Conservation (phyloP, 2,888 invertebrate species). For the Periphyllus acericola region DNA sequence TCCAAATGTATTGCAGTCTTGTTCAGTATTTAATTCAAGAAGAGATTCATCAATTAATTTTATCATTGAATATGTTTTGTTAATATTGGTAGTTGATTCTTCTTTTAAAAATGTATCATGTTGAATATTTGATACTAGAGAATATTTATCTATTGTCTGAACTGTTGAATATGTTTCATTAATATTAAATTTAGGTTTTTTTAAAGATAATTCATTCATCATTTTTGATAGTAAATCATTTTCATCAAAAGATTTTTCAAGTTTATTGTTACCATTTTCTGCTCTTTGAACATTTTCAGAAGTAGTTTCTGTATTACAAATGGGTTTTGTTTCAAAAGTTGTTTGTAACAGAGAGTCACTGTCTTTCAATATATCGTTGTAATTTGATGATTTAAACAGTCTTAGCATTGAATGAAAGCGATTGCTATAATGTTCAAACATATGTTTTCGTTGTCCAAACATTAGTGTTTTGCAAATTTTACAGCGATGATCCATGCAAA, state of each 20-base stretch:
- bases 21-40: not conserved
- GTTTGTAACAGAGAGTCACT: not conserved
- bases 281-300: not conserved
- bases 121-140: not conserved
- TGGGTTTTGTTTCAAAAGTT: not conserved
- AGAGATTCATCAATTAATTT: not conserved
- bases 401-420: conserved; percentile 45
- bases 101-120: not conserved
- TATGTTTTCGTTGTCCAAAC: conserved; percentile 38
- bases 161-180: not conserved
- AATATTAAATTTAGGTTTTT: not conserved
- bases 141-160: not conserved
- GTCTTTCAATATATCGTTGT: not conserved
- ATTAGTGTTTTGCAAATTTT: conserved; percentile 53
- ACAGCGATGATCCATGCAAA: conserved; percentile 41
- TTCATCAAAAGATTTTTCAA: conserved; percentile 7
- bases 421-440: conserved; percentile 54
- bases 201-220: not conserved
- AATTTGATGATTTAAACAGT: not conserved
- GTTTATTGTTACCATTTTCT: not conserved
- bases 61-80: not conserved
- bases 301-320: not conserved
- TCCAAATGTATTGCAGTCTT: too few relatives aligned
- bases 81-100: not conserved
- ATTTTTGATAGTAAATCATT: not conserved